Percentiles rank a stretch among this genome's conserved stretches.
phyloP scores from a whole-genome alignment of 2,797 vertebrate species.

The Lerista edwardsae region DNA sequence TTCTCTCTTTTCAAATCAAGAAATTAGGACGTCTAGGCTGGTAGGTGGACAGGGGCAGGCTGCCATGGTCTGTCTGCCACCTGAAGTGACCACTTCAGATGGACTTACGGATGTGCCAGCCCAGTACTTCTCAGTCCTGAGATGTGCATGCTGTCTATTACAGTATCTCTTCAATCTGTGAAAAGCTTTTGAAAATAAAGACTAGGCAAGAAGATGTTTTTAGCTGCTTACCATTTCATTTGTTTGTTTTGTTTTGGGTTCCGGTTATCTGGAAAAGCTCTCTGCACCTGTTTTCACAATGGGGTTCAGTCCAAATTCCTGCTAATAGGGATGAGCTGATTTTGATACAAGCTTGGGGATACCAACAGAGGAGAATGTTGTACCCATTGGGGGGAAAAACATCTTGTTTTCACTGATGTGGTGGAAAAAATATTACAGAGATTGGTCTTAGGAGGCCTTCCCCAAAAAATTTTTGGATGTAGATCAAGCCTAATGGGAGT shows the following conservation, averaged over 20 bases:
- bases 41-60: no score
- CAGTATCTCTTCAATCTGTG: background rate
- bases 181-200: background rate
- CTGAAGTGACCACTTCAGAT: no score
- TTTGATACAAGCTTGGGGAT: background rate
- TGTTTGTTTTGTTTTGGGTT: no score
- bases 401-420: conserved; percentile 2
- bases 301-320: background rate
- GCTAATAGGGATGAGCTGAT: background rate
- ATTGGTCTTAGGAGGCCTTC: background rate
- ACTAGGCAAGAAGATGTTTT: background rate
- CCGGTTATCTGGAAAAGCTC: no score
- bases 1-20: no score
- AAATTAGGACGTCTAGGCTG: no score
- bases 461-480: no score
- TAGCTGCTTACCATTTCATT: no score
- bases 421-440: background rate
- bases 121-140: background rate
- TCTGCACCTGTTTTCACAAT: no score
- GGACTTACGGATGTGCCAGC: no score
- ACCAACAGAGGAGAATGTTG: conserved; percentile 11
- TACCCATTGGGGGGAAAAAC: background rate
- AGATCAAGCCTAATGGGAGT: background rate
- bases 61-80: no score
- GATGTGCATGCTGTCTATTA: background rate